These are phyloP conservation scores for Teleogryllus occipitalis DNA, from an alignment of 1,140 invertebrate species.

Conservation along the genomic window DNA sequence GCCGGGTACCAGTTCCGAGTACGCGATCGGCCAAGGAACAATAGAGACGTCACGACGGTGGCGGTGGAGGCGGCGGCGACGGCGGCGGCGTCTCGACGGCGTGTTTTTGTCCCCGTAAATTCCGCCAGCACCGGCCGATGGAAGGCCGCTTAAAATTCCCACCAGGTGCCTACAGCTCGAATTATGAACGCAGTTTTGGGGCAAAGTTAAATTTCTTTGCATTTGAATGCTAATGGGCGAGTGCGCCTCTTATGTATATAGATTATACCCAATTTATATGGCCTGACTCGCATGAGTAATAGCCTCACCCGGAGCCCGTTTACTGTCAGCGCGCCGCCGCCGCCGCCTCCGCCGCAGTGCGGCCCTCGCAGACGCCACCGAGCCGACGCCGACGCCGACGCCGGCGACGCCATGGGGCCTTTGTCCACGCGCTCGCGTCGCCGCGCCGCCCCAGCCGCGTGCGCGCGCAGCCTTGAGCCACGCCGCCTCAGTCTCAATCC, in stretches of 20 bases:
- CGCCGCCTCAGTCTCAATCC: no score
- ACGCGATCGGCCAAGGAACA: background rate
- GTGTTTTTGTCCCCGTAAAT: background rate
- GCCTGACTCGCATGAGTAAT: background rate
- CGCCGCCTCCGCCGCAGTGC: no score
- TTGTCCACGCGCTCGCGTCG: no score
- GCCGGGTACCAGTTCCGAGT: no score
- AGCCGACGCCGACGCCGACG: no score
- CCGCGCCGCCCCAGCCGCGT: no score
- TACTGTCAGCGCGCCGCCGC: no score
- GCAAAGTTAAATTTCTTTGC: background rate
- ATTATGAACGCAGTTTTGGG: background rate
- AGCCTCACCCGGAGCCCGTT: background rate
- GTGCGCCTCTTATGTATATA: background rate
- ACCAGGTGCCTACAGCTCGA: background rate
- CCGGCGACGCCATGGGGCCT: no score
- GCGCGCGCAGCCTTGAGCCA: no score
- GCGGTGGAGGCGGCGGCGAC: no score
- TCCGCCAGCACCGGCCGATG: background rate
- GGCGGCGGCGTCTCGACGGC: no score
- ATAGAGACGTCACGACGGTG: background rate
- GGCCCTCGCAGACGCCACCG: no score
- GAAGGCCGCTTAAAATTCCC: background rate
- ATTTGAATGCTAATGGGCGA: background rate
- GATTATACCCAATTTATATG: slow-evolving; percentile 5